Base-by-base conservation (phyloP, 1,140 invertebrate species). In the Tribolium castaneum region DNA sequence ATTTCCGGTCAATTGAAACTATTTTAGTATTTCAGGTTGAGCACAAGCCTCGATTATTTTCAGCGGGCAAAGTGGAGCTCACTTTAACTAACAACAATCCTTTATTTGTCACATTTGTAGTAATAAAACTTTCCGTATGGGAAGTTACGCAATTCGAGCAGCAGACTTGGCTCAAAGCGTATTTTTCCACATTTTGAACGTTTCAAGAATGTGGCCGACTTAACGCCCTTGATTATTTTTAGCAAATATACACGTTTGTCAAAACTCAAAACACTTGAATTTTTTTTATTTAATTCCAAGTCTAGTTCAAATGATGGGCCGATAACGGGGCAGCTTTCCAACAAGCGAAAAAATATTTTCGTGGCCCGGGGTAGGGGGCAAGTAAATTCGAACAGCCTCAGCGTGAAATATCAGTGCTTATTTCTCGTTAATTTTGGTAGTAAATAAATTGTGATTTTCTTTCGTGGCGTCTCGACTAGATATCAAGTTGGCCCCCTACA, bases 151-250 rank as follows among this genome's bases (percentile, higher is more conserved):
- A 59, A 52, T 59, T 59, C 30, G 54, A 19, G 2, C 16, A 19
- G 16, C 6, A 25, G 54, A 59, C 19, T 25, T 59, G 19, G 54
- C 54, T 59, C n/a, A 59, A 59, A 59, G 30, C n/a, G 19, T 59
- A 59, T 59, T 59, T 59, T 59, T 59, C 54, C 54, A 59, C 54
- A 59, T 5, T 59, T 25, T 7, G 22, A 59, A 25, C 10, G 19
- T 9, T 25, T 59, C 54, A 25, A 59, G 54, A 59, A 16, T 16
- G 51, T 52, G 51, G 16, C 50, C 13, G 3, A 14, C 6, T 45
- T 16, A 52, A 52, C 16, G 51, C 16, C 51, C 10, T 52, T 52
- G 16, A 2, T 52, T 16, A 52, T 16, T 52, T 52, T 52, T 52
- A 52, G 16, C 3, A 6, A 52, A 52, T 45, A 2, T 30, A 45